Percentiles rank a stretch among this genome's conserved stretches.
These are phyloP conservation scores for Nothocercus julius DNA, from an alignment of 2,113 vertebrate genomes.

Conservation along the genomic window DNA sequence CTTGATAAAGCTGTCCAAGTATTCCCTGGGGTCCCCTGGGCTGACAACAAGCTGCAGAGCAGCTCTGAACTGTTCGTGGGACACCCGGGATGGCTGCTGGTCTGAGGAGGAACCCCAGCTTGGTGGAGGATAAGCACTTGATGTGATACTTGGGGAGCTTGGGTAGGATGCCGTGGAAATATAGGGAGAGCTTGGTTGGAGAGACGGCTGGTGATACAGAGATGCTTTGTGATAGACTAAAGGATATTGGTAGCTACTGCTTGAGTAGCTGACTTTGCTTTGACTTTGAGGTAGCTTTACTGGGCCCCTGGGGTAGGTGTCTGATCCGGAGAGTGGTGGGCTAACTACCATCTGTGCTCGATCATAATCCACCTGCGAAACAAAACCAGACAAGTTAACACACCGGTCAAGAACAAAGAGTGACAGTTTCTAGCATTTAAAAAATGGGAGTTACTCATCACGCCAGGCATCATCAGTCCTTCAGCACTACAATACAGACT, in stretches of 20 bases:
- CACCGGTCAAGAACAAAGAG: background rate
- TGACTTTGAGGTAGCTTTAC: constrained; percentile 96
- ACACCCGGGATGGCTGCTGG: constrained; percentile 93
- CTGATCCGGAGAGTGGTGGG: constrained; percentile 85
- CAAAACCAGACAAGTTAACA: background rate
- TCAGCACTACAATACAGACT: too few species aligned
- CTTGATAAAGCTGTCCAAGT: constrained; percentile 98
- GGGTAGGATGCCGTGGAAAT: constrained; percentile 93
- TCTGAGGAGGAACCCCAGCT: constrained; percentile 96
- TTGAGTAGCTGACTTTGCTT: constrained; percentile 86
- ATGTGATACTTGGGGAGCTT: constrained; percentile 90
- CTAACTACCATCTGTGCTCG: constrained; percentile 87
- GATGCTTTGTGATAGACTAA: constrained; percentile 89
- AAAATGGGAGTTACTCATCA: background rate
- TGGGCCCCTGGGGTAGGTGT: constrained; percentile 91
- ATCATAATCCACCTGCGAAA: constrained; percentile 89
- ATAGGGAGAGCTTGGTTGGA: constrained; percentile 91
- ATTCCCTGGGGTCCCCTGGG: constrained; percentile 95
- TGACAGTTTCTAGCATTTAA: background rate
- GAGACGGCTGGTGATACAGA: constrained; percentile 87
- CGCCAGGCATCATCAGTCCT: background rate
- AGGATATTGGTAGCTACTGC: constrained; percentile 88
- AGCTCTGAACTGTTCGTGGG: constrained; percentile 97
- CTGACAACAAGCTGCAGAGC: constrained; percentile 97
- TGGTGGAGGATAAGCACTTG: constrained; percentile 91